These are phyloP conservation scores for Drosophila sp. DNA, from an alignment of 1,140 invertebrate genomes.

Conservation along the genomic window DNA sequence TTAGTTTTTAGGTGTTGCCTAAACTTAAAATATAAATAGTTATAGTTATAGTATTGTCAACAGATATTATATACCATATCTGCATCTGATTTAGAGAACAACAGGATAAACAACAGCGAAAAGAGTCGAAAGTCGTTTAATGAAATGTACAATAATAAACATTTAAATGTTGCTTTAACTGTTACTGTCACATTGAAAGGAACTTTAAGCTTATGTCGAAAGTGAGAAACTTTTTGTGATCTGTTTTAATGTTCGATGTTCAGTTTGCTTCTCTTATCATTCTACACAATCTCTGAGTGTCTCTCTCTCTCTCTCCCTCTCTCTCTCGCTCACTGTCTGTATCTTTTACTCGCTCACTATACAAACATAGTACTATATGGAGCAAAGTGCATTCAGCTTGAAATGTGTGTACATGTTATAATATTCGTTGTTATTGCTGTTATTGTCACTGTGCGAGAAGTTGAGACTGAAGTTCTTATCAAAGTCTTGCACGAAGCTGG, in stretches of 20 bases:
- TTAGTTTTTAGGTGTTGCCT: no score
- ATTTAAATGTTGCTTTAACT: conserved; percentile 16
- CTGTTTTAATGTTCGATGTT: conserved; percentile 4
- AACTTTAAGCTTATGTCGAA: conserved; percentile 15
- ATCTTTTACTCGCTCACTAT: neutral
- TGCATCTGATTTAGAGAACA: no score
- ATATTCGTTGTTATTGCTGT: conserved; percentile 3
- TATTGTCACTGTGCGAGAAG: conserved; percentile 16
- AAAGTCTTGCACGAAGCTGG: conserved; percentile 22
- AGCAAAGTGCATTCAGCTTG: conserved; percentile 39
- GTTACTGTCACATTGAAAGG: neutral
- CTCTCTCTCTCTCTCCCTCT: neutral
- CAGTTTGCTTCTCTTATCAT: neutral
- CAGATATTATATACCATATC: no score
- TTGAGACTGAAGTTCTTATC: conserved; percentile 40
- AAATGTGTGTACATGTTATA: conserved; percentile 27
- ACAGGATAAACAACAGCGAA: no score
- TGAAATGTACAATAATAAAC: conserved; percentile 11
- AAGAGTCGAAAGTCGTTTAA: neutral
- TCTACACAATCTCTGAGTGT: no score
- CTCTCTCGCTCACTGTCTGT: neutral
- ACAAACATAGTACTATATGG: conserved; percentile 2
- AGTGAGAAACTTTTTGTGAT: conserved; percentile 19
- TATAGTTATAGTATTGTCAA: no score
- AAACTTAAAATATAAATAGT: no score